Evolutionary conservation across 2,113 vertebrate genomes (phyloP).

Genomic region (Campylomormyrus tamandua): DNA sequence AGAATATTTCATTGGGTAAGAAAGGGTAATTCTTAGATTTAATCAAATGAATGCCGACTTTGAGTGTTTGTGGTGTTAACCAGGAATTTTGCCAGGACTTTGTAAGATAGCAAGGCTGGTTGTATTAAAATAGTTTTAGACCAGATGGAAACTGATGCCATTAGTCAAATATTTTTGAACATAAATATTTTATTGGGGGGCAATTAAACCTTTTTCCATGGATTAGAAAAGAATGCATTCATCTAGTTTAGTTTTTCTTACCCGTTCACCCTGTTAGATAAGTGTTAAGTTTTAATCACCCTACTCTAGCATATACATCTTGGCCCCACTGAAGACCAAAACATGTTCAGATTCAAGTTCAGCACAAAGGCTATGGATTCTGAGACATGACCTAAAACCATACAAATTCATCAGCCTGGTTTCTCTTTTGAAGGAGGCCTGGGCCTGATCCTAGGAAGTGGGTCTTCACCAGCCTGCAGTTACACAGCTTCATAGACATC

Average conservation of each 20-base stretch:
- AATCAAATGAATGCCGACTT: not conserved
- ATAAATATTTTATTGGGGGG: not conserved
- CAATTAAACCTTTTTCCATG: not conserved
- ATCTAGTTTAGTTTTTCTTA: not conserved
- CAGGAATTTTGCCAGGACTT: not conserved
- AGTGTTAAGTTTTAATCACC: not conserved
- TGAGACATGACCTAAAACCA: not conserved
- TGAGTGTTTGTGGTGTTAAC: not conserved
- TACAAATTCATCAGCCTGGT: not conserved
- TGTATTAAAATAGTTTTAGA: not conserved
- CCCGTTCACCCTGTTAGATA: not conserved
- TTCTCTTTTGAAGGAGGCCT: not conserved
- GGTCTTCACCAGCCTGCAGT: not conserved
- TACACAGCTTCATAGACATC: not conserved
- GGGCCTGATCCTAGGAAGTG: not conserved
- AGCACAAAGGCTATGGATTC: not conserved
- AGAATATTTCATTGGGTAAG: not conserved
- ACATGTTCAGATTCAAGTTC: not conserved
- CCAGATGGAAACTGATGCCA: not conserved
- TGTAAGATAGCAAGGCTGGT: not conserved
- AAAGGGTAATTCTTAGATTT: conserved; percentile 24
- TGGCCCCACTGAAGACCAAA: not conserved
- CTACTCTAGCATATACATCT: not conserved
- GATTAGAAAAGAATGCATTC: not conserved
- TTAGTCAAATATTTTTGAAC: not conserved